Percentiles rank a stretch among this genome's conserved stretches.
Conservation (phyloP, 2,797 vertebrate species). For the Falco cherrug region DNA sequence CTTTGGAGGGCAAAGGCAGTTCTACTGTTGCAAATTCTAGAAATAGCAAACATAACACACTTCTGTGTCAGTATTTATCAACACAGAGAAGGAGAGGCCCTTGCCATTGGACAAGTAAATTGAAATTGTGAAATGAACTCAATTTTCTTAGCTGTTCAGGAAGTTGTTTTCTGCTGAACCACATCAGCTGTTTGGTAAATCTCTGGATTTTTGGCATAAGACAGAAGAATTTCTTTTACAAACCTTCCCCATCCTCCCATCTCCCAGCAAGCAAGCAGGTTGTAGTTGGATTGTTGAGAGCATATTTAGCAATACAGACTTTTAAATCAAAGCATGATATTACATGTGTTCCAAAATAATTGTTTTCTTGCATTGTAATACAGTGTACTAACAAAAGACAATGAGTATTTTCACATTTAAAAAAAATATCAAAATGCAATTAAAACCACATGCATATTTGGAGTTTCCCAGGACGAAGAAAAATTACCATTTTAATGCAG, state of each 20-base stretch:
- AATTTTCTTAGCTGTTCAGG: neutral
- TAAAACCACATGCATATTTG: neutral
- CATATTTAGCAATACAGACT: neutral
- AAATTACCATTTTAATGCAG: neutral
- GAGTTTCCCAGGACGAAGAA: neutral
- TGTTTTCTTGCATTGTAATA: neutral
- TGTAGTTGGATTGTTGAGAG: neutral
- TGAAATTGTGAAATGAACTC: neutral
- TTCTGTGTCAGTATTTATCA: neutral
- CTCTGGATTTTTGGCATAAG: neutral
- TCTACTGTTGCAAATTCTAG: neutral
- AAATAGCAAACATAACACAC: neutral
- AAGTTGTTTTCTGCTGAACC: neutral
- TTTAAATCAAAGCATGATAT: neutral
- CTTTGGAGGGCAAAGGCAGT: neutral
- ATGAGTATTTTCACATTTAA: neutral
- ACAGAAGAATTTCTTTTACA: neutral
- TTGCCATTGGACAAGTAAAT: neutral
- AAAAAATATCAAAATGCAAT: neutral
- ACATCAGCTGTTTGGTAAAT: neutral
- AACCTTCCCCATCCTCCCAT: neutral
- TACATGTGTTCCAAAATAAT: neutral
- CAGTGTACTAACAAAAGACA: neutral
- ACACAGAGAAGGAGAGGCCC: neutral
- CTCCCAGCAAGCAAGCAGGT: neutral